phyloP scores from a whole-genome alignment of 64 coral and sea anemone genomes.

The Actinia tenebrosa region DNA sequence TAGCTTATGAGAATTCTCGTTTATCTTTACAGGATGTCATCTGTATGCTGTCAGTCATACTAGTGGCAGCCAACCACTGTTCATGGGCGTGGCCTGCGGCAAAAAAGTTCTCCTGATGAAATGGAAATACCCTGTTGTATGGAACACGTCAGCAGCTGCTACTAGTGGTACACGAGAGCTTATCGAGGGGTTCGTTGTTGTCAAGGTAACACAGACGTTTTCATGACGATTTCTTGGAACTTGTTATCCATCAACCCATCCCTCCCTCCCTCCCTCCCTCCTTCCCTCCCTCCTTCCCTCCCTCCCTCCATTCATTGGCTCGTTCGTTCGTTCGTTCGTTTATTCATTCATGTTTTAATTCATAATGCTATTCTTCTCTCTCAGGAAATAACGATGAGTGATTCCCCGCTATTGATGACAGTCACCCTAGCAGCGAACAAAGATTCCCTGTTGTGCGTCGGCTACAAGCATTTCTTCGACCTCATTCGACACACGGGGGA shows the following conservation, averaged over 20 bases:
- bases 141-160: conserved; percentile 69
- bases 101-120: conserved; percentile 65
- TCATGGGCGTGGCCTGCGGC: conserved; percentile 69
- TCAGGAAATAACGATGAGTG: conserved; percentile 69
- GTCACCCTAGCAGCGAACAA: conserved; percentile 37
- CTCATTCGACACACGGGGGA: conserved; percentile 60
- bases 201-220: conserved; percentile 31
- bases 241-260: no score
- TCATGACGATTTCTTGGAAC: background rate
- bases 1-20: background rate
- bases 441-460: conserved; percentile 64
- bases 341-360: background rate
- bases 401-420: conserved; percentile 73
- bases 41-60: conserved; percentile 56
- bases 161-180: conserved; percentile 44
- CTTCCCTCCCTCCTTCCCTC: no score
- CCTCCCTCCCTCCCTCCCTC: no score
- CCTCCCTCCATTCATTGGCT: no score
- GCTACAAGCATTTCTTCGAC: conserved; percentile 80
- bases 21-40: conserved; percentile 55
- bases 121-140: conserved; percentile 65
- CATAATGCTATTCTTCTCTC: background rate
- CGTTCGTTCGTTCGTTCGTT: no score
- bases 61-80: conserved; percentile 35
- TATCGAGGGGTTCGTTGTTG: conserved; percentile 58